These are phyloP conservation scores for Drosophila testacea DNA, from an alignment of 2,888 invertebrate species.

Conservation along the genomic window DNA sequence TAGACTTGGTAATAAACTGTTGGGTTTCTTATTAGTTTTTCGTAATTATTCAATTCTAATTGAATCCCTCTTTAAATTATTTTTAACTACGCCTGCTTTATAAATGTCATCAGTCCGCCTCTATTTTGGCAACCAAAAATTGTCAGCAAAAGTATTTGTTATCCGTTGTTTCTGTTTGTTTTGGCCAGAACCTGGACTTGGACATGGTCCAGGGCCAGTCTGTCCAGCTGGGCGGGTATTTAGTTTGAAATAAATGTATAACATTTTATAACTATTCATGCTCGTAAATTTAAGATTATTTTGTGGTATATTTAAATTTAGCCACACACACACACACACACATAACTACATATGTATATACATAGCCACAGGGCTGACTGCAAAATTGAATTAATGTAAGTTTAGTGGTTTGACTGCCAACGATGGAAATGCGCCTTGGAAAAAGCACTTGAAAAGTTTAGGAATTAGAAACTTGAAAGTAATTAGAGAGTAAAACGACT, in stretches of 20 bases:
- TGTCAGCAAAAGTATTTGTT: slow-evolving; percentile 40
- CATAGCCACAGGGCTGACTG: slow-evolving; percentile 1
- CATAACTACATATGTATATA: not conserved
- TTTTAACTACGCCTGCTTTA: slow-evolving; percentile 13
- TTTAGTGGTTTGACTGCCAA: slow-evolving; percentile 39
- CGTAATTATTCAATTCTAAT: not conserved
- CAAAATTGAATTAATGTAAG: slow-evolving; percentile 32
- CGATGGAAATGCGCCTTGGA: not conserved
- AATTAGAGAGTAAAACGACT: slow-evolving; percentile 76
- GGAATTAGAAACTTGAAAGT: slow-evolving; percentile 63
- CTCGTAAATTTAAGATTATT: slow-evolving; percentile 77
- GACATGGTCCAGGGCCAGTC: not conserved
- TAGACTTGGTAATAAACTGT: not conserved
- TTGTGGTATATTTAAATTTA: slow-evolving; percentile 70
- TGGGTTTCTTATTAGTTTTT: not conserved
- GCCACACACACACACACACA: slow-evolving; percentile 25
- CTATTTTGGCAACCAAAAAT: slow-evolving; percentile 40
- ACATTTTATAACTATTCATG: slow-evolving; percentile 73
- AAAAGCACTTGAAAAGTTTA: slow-evolving; percentile 61
- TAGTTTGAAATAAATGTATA: slow-evolving; percentile 68
- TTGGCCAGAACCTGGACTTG: slow-evolving; percentile 27
- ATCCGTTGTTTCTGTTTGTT: slow-evolving; percentile 32
- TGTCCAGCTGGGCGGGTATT: slow-evolving; percentile 22
- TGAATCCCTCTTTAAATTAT: not conserved
- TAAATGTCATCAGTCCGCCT: slow-evolving; percentile 23